Base-by-base conservation (phyloP, 2,113 vertebrate genomes). In the Raja brachyura region DNA sequence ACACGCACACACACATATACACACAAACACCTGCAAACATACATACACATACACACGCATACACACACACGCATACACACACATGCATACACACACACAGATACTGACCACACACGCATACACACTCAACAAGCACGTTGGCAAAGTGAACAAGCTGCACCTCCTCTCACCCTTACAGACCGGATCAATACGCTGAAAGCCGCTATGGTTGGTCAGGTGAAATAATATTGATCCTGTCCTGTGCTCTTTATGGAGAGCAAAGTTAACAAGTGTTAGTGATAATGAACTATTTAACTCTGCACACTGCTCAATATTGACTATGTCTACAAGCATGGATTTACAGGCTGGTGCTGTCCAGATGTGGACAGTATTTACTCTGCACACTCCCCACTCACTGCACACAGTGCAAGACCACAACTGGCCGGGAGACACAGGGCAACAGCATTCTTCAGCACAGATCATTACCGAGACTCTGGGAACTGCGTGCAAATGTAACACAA, bases 201-300 rank as follows among this genome's bases (percentile, higher is more conserved):
- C 13, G 56, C 56, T 86, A 61, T 86, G 56, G 28, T 86, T 86
- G n/a, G 61, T 86, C 83, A 86, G 59, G 83, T 86, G 83, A 86
- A 61, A 61, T 31, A 63, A 86, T 86, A 63, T 86, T 86, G 61
- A 86, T 31, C 59, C 14, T n/a, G 83, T 16, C 56, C 61, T 31
- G 56, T 13, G 10, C 11, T 31, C 83, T 86, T 86, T 86, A 54
- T 59, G 7, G n/a, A 86, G 28, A 63, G 28, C 56, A 16, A 5
- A 18, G 56, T 31, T 61, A 86, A 16, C 56, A 31, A 10, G 25
- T 86, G 28, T 61, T 59, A n/a, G 56, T 61, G 11, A n/a, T 86
- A 86, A n/a, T 86, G 83, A 86, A 86, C 56, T 4, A 63, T 31
- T 61, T 61, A 61, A 28, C 59, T 48, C 83, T 16, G n/a, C 56